phyloP scores from a whole-genome alignment of 2,113 vertebrate species.

The Tetraodon nigroviridis region DNA sequence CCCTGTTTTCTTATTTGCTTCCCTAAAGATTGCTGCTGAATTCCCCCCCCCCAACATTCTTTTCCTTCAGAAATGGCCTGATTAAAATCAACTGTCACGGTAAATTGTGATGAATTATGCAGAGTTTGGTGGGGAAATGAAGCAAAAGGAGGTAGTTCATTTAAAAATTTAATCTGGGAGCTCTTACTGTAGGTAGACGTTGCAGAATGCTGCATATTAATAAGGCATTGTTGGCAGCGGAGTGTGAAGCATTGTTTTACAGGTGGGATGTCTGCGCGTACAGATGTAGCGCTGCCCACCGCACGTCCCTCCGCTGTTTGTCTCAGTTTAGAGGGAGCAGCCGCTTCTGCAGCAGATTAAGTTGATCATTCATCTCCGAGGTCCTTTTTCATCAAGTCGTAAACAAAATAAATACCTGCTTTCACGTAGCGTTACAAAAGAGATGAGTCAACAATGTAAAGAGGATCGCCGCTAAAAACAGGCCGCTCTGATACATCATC shows the following conservation, averaged over 20 bases:
- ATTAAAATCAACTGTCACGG: slow-evolving; percentile 67
- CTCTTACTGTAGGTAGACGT: slow-evolving; percentile 52
- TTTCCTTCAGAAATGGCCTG: slow-evolving; percentile 58
- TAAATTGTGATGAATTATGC: slow-evolving; percentile 74
- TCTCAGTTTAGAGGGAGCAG: slow-evolving; percentile 26
- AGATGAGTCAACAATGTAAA: slow-evolving; percentile 45
- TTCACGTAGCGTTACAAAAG: slow-evolving; percentile 25
- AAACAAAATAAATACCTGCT: slow-evolving; percentile 49
- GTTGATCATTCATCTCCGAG: slow-evolving; percentile 41
- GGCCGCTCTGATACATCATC: slow-evolving; percentile 31
- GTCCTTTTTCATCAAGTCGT: slow-evolving; percentile 29
- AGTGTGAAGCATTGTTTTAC: slow-evolving; percentile 37
- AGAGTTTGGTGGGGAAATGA: slow-evolving; percentile 62
- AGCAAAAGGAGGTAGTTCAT: slow-evolving; percentile 56
- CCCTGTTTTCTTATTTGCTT: slow-evolving; percentile 57
- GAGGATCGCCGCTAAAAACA: slow-evolving; percentile 14
- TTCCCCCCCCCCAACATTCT: slow-evolving; percentile 46
- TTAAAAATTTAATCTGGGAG: slow-evolving; percentile 64
- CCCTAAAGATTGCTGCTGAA: slow-evolving; percentile 53
- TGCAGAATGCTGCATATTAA: slow-evolving; percentile 51
- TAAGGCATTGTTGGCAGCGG: slow-evolving; percentile 30
- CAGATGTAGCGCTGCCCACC: slow-evolving; percentile 24
- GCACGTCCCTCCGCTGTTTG: slow-evolving; percentile 24
- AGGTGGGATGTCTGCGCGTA: slow-evolving; percentile 38
- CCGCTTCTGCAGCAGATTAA: slow-evolving; percentile 11